These are phyloP conservation scores for Rhinatrema bivittatum DNA, from an alignment of 2,797 vertebrate genomes.

Conservation along the genomic window DNA sequence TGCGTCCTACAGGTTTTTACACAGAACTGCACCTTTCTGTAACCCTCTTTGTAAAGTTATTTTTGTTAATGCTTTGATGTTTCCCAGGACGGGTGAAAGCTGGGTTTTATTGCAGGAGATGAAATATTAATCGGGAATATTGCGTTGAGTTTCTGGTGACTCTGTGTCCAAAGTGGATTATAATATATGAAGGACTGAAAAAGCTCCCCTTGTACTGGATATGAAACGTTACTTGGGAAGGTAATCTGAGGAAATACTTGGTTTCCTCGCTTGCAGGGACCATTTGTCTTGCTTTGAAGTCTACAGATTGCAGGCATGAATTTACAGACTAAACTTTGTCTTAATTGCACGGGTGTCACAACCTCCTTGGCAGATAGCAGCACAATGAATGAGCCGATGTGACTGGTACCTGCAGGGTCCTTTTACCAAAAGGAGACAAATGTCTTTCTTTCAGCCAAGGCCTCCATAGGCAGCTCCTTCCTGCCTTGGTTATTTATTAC, in stretches of 20 bases:
- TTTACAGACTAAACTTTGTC: slow-evolving; percentile 57
- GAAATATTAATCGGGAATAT: neutral
- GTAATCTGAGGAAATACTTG: slow-evolving; percentile 33
- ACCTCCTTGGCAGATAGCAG: slow-evolving; percentile 51
- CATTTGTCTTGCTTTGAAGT: slow-evolving; percentile 58
- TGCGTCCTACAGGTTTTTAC: no score
- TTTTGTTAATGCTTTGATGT: no score
- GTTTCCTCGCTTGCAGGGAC: slow-evolving; percentile 46
- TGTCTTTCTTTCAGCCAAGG: slow-evolving; percentile 39
- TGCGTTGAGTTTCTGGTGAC: slow-evolving; percentile 15
- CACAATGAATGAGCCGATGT: slow-evolving; percentile 41
- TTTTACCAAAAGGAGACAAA: slow-evolving; percentile 64
- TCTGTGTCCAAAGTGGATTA: neutral
- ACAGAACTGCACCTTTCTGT: no score
- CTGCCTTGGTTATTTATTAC: no score
- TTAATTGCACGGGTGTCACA: slow-evolving; percentile 60
- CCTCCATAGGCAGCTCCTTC: slow-evolving; percentile 31
- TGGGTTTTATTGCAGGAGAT: neutral
- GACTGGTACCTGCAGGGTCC: slow-evolving; percentile 50
- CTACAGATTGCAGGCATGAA: slow-evolving; percentile 50
- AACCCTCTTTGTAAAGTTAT: no score
- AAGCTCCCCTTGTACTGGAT: neutral
- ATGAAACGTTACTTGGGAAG: slow-evolving; percentile 37
- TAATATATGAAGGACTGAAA: neutral
- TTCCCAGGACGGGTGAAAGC: no score